Evolutionary conservation across 2,888 invertebrate genomes (phyloP), one percentile per base, ranked within the genome.

Genomic region (Drosophila colorata): DNA sequence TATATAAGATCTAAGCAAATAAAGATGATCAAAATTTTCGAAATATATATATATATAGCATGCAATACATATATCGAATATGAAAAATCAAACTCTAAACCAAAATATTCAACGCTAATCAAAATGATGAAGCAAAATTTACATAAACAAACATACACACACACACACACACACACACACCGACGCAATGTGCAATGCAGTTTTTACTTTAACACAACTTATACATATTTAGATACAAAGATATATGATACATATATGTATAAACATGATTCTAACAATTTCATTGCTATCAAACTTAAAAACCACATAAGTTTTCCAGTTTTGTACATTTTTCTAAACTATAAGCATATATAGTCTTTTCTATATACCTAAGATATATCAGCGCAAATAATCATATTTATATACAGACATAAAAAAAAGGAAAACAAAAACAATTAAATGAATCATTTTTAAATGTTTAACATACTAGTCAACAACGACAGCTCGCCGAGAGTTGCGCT

Each of bases 101-200:
- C 74, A 86, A 82, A 80, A 70, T 48, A 64, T 35, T 46, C 1
- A 83, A 81, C 68, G 33, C 56, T 64, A 87, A 87, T 84, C 78
- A 84, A 81, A 81, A 79, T 18, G 41, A 23, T 48, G 63, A 64
- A 46, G 6, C 43, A 65, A 69, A 63, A 63, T 53, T 46, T 53
- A 64, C 35, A 47, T 37, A 37, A 40, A 47, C 13, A 51, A 38
- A 56, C 44, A 61, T 25, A 59, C 58, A 59, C 68, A 61, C 31
- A 59, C 58, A 64, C 35, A 47, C 33, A 37, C 38, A 47, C 13
- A 51, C 35, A 56, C 44, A 61, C 31, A 59, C 58, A 59, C 68
- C 60, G 65, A 73, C 49, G 48, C 64, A 71, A 81, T 87, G 90
- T 89, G 90, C 90, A 90, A 90, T 89, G 89, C 85, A 87, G 87